These are phyloP conservation scores for Diachrysia chrysitis DNA, from an alignment of 2,888 invertebrate genomes.

Conservation along the genomic window DNA sequence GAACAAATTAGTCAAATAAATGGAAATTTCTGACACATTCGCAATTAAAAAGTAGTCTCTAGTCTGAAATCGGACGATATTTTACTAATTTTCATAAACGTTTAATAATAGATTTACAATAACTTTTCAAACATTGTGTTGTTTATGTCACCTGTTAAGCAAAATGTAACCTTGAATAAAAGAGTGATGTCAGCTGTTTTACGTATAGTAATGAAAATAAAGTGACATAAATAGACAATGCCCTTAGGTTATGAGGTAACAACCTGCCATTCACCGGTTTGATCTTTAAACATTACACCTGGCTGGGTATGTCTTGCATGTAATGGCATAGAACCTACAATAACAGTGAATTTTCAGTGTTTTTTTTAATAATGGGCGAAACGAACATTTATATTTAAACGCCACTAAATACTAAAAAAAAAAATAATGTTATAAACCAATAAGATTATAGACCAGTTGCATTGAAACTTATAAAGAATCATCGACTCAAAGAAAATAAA, in stretches of 20 bases:
- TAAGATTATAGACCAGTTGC: too few relatives aligned
- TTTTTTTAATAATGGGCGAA: background rate
- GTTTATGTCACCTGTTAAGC: background rate
- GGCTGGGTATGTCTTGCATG: conserved; percentile 24
- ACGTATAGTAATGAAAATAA: background rate
- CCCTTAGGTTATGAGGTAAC: conserved; percentile 25
- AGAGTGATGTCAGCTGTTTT: conserved; percentile 28
- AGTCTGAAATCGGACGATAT: too few relatives aligned
- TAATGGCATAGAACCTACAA: conserved; percentile 39
- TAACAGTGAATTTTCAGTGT: background rate
- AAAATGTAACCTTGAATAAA: conserved; percentile 13
- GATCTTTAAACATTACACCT: conserved; percentile 21
- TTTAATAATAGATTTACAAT: too few relatives aligned
- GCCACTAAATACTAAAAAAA: too few relatives aligned
- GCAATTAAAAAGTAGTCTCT: background rate
- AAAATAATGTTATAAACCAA: too few relatives aligned
- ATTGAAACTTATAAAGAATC: too few relatives aligned
- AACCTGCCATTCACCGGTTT: conserved; percentile 24
- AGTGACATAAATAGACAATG: conserved; percentile 20
- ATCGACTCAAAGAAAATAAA: too few relatives aligned
- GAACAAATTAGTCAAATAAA: background rate
- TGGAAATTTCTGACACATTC: background rate
- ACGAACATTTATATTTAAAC: background rate
- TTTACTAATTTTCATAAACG: too few relatives aligned
- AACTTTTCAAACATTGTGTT: background rate